These are phyloP conservation scores for Lasaia peninsularis DNA, from an alignment of 1,140 invertebrate species.

Conservation along the genomic window DNA sequence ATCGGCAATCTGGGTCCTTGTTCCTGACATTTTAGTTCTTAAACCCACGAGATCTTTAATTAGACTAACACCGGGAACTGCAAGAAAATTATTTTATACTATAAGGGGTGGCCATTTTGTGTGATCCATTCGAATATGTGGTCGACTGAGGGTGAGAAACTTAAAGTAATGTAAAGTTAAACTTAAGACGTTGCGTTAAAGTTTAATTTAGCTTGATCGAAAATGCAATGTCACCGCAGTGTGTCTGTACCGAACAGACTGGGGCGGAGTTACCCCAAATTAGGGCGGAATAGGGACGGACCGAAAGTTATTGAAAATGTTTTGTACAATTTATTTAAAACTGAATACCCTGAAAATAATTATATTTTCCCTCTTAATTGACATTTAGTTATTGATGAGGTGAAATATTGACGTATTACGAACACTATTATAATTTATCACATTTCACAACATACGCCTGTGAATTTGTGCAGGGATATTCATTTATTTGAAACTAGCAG, in stretches of 20 bases:
- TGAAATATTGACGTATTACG: not conserved
- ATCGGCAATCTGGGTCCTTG: slow-evolving; percentile 58
- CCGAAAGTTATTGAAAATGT: slow-evolving; percentile 16
- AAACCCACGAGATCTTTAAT: slow-evolving; percentile 25
- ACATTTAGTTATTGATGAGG: not conserved
- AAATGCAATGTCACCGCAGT: slow-evolving; percentile 15
- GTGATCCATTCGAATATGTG: slow-evolving; percentile 20
- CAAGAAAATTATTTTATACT: slow-evolving; percentile 58
- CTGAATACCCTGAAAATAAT: not conserved
- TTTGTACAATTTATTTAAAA: not conserved
- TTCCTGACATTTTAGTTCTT: slow-evolving; percentile 43
- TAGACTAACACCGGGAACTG: slow-evolving; percentile 35
- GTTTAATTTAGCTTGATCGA: slow-evolving; percentile 21
- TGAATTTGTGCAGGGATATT: no score
- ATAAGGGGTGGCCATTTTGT: slow-evolving; percentile 44
- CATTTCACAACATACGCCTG: no score
- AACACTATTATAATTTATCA: no score
- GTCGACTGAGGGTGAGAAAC: slow-evolving; percentile 8
- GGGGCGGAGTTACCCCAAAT: slow-evolving; percentile 46
- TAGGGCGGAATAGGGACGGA: slow-evolving; percentile 42
- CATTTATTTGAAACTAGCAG: no score
- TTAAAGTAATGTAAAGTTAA: not conserved
- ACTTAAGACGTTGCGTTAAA: slow-evolving; percentile 17
- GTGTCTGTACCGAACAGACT: slow-evolving; percentile 29
- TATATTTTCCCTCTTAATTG: not conserved